Conservation (phyloP, 2,113 vertebrate genomes). For the Colius striatus region DNA sequence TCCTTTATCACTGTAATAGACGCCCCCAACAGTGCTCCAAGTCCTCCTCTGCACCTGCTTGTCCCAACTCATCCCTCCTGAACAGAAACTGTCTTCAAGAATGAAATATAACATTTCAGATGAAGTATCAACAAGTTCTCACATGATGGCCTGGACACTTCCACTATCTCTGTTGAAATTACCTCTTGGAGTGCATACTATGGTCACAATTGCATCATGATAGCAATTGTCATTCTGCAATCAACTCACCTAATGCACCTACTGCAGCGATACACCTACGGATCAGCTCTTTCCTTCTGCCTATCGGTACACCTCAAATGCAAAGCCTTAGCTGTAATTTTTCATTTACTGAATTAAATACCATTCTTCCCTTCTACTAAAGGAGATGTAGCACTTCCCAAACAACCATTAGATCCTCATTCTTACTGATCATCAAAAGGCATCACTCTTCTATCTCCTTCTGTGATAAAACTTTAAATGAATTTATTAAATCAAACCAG, state of each 20-base stretch:
- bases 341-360: background rate
- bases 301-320: background rate
- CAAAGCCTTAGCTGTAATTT: background rate
- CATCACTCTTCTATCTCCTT: background rate
- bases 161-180: background rate
- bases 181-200: background rate
- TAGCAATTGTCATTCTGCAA: background rate
- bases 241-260: background rate
- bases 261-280: background rate
- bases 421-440: background rate
- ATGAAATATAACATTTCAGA: background rate
- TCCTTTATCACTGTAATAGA: background rate
- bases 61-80: background rate
- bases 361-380: background rate
- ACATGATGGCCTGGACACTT: background rate
- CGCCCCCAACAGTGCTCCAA: background rate
- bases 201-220: fast-evolving
- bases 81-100: background rate
- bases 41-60: background rate
- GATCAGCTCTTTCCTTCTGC: background rate
- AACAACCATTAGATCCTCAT: background rate
- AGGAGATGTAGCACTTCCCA: background rate
- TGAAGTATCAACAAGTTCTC: background rate
- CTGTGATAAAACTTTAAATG: background rate
- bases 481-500: background rate